These are phyloP conservation scores for Planococcus citri DNA, from an alignment of 1,140 invertebrate species.

Conservation along the genomic window DNA sequence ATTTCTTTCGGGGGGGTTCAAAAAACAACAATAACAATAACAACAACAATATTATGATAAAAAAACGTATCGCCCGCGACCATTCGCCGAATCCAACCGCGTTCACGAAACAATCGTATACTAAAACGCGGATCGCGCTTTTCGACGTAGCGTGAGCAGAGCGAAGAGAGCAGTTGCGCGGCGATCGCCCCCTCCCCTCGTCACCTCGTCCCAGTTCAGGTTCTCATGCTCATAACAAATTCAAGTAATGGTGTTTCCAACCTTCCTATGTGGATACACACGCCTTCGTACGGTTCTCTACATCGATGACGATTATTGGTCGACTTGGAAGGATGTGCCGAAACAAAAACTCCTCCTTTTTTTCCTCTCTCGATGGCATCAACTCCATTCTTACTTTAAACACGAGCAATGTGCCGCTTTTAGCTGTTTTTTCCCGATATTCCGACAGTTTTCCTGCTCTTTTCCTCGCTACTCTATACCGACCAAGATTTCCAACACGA, in stretches of 20 bases:
- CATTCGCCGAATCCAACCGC: conserved; percentile 9
- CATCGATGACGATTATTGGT: not conserved
- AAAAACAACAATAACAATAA: too few relatives aligned
- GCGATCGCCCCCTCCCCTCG: not conserved
- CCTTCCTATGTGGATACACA: not conserved
- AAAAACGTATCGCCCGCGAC: not conserved
- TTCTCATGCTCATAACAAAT: not conserved
- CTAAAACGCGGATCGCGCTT: not conserved
- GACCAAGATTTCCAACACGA: too few relatives aligned
- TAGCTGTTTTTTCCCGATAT: too few relatives aligned
- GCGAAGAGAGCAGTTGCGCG: not conserved
- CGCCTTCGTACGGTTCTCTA: not conserved
- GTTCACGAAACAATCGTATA: conserved; percentile 9
- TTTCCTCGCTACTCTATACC: too few relatives aligned
- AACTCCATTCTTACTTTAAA: too few relatives aligned
- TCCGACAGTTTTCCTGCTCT: too few relatives aligned
- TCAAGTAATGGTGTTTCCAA: conserved; percentile 17
- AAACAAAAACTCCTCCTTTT: conserved; percentile 15
- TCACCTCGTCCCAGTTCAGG: not conserved
- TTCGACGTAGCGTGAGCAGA: not conserved
- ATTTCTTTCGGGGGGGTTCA: too few relatives aligned
- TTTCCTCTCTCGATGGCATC: not conserved
- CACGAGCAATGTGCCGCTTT: too few relatives aligned
- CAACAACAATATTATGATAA: too few relatives aligned
- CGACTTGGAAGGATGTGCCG: conserved; percentile 15